Conservation (phyloP, 2,113 vertebrate genomes). For the Hylia prasina region DNA sequence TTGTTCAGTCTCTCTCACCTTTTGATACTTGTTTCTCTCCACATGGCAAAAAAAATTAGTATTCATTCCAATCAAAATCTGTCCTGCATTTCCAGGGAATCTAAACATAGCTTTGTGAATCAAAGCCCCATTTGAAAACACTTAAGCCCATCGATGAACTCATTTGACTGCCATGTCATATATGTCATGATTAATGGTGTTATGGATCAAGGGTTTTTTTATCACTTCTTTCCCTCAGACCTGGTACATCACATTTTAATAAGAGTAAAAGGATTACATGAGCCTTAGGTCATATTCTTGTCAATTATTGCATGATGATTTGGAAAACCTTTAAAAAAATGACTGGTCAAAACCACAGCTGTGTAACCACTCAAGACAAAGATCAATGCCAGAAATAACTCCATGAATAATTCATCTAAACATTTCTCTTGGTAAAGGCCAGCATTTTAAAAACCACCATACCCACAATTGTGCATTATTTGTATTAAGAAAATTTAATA, state of each 20-base stretch:
- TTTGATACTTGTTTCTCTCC: neutral
- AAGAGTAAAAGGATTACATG: neutral
- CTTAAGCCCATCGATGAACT: conserved; percentile 2
- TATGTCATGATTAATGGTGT: neutral
- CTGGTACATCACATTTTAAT: conserved; percentile 2
- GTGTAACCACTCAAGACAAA: conserved; percentile 19
- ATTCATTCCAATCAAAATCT: neutral
- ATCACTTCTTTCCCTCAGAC: neutral
- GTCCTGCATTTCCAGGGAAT: neutral
- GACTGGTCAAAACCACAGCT: conserved; percentile 29
- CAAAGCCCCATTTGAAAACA: neutral
- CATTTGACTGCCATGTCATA: neutral
- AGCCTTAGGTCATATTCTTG: neutral
- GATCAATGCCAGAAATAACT: conserved; percentile 27
- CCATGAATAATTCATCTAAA: neutral
- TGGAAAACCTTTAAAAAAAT: neutral
- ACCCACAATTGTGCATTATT: neutral
- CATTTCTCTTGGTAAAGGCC: neutral
- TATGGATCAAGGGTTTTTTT: neutral
- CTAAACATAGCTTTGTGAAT: neutral
- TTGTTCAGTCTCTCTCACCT: neutral
- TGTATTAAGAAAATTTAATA: neutral
- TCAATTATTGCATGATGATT: neutral
- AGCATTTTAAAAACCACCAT: neutral
- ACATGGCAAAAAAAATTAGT: neutral